Evolutionary conservation across 2,888 invertebrate species (phyloP).

Genomic region (Aelia acuminata): DNA sequence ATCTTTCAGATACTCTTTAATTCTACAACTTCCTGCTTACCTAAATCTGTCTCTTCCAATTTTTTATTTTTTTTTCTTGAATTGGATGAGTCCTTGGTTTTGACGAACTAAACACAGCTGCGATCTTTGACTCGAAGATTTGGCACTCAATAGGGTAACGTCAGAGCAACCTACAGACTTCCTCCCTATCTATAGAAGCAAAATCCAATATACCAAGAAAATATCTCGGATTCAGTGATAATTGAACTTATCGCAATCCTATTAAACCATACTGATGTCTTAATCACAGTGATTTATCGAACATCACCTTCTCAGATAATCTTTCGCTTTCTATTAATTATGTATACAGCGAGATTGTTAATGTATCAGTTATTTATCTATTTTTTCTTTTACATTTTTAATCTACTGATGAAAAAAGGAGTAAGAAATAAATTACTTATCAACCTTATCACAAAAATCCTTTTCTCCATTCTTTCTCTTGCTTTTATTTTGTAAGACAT

Average conservation of each 20-base stretch:
- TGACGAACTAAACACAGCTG: slow-evolving; percentile 12
- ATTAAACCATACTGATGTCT: background rate
- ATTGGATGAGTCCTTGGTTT: background rate
- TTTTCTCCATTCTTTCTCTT: no score
- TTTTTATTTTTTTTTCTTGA: background rate
- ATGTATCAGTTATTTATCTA: no score
- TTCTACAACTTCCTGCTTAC: background rate
- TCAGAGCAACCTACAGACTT: background rate
- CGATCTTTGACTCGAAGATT: background rate
- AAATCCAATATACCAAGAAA: background rate
- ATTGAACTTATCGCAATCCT: background rate
- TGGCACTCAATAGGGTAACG: background rate
- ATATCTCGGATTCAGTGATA: background rate
- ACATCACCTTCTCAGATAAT: no score
- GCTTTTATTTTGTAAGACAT: no score
- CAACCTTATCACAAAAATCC: no score
- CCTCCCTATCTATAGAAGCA: slow-evolving; percentile 28
- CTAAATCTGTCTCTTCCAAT: background rate
- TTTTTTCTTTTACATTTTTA: no score
- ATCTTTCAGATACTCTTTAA: no score
- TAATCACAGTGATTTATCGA: no score
- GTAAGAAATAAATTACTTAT: no score
- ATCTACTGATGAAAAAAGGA: no score
- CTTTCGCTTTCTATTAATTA: no score
- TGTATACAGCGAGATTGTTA: no score